These are phyloP conservation scores for Rhodinocichla rosea DNA, from an alignment of 2,113 vertebrate species.

Conservation along the genomic window DNA sequence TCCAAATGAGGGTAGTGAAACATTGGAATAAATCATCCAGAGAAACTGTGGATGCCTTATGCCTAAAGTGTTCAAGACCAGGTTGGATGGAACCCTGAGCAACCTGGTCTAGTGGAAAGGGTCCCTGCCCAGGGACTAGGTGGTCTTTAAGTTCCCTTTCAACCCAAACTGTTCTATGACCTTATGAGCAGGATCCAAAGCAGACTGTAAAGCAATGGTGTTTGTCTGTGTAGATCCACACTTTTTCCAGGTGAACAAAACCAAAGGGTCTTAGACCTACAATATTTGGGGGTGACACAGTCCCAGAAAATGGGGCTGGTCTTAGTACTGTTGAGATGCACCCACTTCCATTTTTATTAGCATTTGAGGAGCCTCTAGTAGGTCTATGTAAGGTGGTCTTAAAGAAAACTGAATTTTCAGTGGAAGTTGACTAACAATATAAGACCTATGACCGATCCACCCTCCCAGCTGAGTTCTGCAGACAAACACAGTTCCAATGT, in stretches of 20 bases:
- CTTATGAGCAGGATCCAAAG: not conserved
- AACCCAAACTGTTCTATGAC: not conserved
- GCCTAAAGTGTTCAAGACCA: not conserved
- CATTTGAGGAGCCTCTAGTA: not conserved
- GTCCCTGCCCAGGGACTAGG: not conserved
- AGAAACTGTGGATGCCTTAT: not conserved
- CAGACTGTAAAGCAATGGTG: not conserved
- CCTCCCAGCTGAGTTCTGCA: not conserved
- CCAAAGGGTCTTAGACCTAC: not conserved
- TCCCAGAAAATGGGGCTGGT: not conserved
- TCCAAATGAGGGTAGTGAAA: not conserved
- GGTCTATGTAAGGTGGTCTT: not conserved
- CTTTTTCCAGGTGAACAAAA: not conserved
- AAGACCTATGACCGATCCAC: not conserved
- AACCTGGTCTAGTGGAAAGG: rapidly evolving
- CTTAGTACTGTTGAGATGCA: not conserved
- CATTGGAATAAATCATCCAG: not conserved
- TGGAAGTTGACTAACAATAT: not conserved
- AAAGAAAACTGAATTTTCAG: not conserved
- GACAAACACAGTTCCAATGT: not conserved
- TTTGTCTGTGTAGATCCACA: not conserved
- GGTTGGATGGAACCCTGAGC: not conserved
- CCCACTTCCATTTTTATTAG: not conserved
- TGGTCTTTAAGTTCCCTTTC: not conserved
- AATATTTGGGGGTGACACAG: not conserved